Evolutionary conservation across 1,140 invertebrate genomes (phyloP).

Genomic region (Brachionus paranguensis): DNA sequence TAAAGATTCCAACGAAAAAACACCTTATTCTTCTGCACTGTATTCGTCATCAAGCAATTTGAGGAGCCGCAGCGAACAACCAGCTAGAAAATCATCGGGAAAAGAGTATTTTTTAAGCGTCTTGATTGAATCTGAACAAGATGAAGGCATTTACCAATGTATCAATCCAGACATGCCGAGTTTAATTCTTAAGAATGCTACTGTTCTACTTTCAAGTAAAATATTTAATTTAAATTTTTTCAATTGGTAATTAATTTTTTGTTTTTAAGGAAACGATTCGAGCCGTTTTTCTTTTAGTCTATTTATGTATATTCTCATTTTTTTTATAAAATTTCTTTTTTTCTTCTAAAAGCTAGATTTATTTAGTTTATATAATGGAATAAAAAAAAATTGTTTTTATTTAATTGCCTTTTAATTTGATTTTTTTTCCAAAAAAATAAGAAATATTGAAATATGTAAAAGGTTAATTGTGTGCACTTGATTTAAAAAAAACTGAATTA

Average conservation of each 20-base stretch:
- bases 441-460: neutral
- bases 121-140: conserved; percentile 25
- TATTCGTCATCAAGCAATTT: neutral
- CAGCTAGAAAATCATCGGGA: neutral
- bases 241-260: neutral
- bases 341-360: neutral
- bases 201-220: conserved; percentile 6
- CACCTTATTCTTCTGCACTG: neutral
- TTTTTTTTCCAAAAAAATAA: neutral
- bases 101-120: conserved; percentile 4
- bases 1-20: neutral
- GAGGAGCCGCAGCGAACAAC: neutral
- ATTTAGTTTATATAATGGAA: neutral
- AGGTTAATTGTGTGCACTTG: neutral
- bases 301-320: neutral
- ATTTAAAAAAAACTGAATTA: neutral
- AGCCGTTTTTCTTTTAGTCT: neutral
- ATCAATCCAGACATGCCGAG: conserved; percentile 33
- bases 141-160: conserved; percentile 35
- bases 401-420: neutral
- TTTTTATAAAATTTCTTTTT: neutral
- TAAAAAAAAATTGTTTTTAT: neutral
- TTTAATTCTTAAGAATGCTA: conserved; percentile 22
- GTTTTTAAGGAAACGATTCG: neutral
- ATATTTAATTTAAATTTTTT: neutral